Percentiles rank a stretch among this genome's conserved stretches.
These are phyloP conservation scores for Dryococelus australis DNA, from an alignment of 2,888 invertebrate species.

Conservation along the genomic window DNA sequence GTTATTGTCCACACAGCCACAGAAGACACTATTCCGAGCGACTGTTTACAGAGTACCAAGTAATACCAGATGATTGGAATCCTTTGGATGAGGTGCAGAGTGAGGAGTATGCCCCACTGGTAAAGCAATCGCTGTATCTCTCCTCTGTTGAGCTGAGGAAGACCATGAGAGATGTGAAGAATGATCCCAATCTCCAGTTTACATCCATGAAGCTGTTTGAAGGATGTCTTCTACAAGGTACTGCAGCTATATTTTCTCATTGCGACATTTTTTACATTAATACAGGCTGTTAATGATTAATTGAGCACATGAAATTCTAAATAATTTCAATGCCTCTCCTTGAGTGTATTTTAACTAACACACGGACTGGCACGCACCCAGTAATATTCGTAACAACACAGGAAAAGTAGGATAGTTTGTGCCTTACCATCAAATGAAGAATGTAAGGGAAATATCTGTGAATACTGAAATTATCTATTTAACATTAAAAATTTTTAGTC, in stretches of 20 bases:
- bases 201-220: conserved; percentile 61
- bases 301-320: too few species aligned
- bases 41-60: conserved; percentile 59
- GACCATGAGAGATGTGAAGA: conserved; percentile 44
- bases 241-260: neutral
- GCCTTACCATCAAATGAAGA: too few species aligned
- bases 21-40: conserved; percentile 53
- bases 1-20: conserved; percentile 48
- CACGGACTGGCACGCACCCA: too few species aligned
- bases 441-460: too few species aligned
- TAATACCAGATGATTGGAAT: conserved; percentile 53
- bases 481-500: too few species aligned
- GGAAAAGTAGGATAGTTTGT: too few species aligned
- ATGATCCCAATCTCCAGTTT: conserved; percentile 54
- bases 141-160: conserved; percentile 43
- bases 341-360: too few species aligned
- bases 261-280: too few species aligned
- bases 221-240: conserved; percentile 54
- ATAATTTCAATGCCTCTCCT: too few species aligned
- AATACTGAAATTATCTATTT: too few species aligned
- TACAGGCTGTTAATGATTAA: too few species aligned
- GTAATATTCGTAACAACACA: too few species aligned
- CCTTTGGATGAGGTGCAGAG: conserved; percentile 58
- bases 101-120: conserved; percentile 62
- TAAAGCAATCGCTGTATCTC: conserved; percentile 62